Evolutionary conservation across 2,113 vertebrate genomes (phyloP), one percentile per base, ranked within the genome.

Genomic region (Amblyornis subalaris): DNA sequence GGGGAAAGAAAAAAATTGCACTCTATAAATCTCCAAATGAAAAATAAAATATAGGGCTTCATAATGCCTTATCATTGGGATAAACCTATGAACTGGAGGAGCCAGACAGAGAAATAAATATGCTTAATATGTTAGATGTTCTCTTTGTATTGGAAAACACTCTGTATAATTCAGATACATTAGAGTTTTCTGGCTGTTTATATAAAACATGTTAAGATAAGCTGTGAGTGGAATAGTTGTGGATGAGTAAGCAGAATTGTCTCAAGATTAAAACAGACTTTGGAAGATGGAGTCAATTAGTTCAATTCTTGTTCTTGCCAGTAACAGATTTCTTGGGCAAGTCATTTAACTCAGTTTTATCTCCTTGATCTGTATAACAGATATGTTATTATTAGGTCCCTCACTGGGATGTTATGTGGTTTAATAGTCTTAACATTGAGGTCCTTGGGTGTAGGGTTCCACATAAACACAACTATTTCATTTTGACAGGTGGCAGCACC

Each of bases 21-120:
- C 48, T 94, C 76, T 92, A 35, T 91, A 96, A 94, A 72, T 58
- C 48, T 96, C 79, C 71, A 96, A 97, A 94, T 89, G 90, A 97
- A 90, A 96, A 93, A 89, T 88, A 95, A 97, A 96, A 91, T 90
- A 81, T 3, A 91, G 84, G 50, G n/a, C 48, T 65, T 71, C 25
- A 26, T 81, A 87, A 92, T 77, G 35, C 25, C 70, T 65, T 82
- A 65, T 92, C 76, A 77, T 94, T 92, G 71, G 73, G 55, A 71
- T 3, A 23, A 96, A 96, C 69, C n/a, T 81, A 75, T 48, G 28
- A 95, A 81, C 36, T 87, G 26, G 38, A 95, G 87, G 25, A 93
- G 57, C 18, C 67, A 62, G 61, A 88, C 26, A 87, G 85, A 89
- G 95, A 96, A 96, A 90, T 66, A 55, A 91, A 76, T 78, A 88